Base-by-base conservation (phyloP, 2,888 invertebrate species). In the Andrena flavipes region DNA sequence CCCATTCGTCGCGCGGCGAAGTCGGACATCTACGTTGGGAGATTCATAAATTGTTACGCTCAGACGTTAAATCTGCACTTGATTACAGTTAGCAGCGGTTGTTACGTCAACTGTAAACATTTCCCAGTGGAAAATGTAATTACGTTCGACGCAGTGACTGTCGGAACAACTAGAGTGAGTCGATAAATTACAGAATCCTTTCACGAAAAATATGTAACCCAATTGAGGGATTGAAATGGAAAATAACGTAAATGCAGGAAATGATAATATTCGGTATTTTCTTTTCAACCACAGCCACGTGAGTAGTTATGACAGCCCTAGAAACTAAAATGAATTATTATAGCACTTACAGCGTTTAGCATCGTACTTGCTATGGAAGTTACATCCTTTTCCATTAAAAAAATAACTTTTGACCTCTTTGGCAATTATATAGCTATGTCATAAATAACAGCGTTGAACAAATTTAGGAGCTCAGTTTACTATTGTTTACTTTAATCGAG, bases 11-110 rank as follows among this genome's bases (percentile, higher is more conserved):
- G 35, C 65, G 16, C 10, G 7, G 48, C 49, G 23, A 65, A 65
- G 42, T 29, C 42, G 26, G 23, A 65, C 23, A 26, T 49, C 26
- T 16, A 23, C 42, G 8, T 65, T 49, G 49, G 16, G 49, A 71
- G 48, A 71, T 48, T 30, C 33, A 29, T 71, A 48, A 71, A 30
- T 30, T 62, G 62, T 48, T 70, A 29, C 42, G 5, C 29, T 8
- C 26, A 65, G 29, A 62, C 20, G 29, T 71, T 62, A 30, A 26
- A 20, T 20, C 62, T 23, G 30, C 7, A 20, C 29, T 49, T 8
- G 49, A 71, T 71, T 42, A 42, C 42, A 42, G 42, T 42, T 42
- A 42, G 42, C 42, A 42, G 42, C 4, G 42, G 42, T 42, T 48
- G 29, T 62, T 62, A 62, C 49, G 7, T 62, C 23, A 5, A 7